phyloP scores from a whole-genome alignment of 2,113 vertebrate species.

The Austrofundulus limnaeus region DNA sequence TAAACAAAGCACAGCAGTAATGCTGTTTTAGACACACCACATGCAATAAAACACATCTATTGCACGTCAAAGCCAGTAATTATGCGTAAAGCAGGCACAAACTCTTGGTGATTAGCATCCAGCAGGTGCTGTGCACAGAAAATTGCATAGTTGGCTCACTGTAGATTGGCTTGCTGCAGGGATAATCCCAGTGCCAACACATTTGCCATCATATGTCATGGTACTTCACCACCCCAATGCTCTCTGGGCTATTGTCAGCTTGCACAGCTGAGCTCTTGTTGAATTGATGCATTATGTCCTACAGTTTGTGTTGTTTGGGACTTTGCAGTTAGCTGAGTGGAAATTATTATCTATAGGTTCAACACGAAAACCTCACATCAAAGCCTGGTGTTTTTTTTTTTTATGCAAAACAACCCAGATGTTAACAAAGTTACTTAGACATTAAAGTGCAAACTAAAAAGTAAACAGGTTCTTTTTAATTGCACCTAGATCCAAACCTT shows the following conservation, averaged over 20 bases:
- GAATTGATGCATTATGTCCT: slow-evolving; percentile 50
- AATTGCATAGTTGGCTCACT: slow-evolving; percentile 37
- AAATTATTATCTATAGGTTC: slow-evolving; percentile 59
- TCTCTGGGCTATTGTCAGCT: slow-evolving; percentile 42
- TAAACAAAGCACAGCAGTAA: slow-evolving; percentile 7
- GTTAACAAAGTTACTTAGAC: slow-evolving; percentile 30
- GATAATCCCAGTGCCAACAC: slow-evolving; percentile 48
- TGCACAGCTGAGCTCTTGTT: slow-evolving; percentile 36
- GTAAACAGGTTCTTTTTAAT: too few relatives aligned
- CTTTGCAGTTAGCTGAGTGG: slow-evolving; percentile 28
- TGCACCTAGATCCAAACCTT: too few relatives aligned
- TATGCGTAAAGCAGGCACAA: slow-evolving; percentile 9
- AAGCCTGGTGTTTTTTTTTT: slow-evolving; percentile 36
- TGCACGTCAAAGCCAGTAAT: slow-evolving; percentile 20
- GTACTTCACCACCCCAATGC: slow-evolving; percentile 41
- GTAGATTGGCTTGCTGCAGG: slow-evolving; percentile 30
- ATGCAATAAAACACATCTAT: slow-evolving; percentile 21
- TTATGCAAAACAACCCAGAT: slow-evolving; percentile 2
- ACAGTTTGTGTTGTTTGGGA: slow-evolving; percentile 29
- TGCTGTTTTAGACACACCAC: neutral
- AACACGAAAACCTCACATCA: slow-evolving; percentile 55
- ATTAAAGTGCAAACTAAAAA: slow-evolving; percentile 29
- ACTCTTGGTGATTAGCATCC: slow-evolving; percentile 38
- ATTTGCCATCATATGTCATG: slow-evolving; percentile 58
- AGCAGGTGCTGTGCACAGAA: slow-evolving; percentile 37